Evolutionary conservation across 1,140 invertebrate species (phyloP), one percentile per base, ranked within the genome.

Genomic region (Bombus confusus): DNA sequence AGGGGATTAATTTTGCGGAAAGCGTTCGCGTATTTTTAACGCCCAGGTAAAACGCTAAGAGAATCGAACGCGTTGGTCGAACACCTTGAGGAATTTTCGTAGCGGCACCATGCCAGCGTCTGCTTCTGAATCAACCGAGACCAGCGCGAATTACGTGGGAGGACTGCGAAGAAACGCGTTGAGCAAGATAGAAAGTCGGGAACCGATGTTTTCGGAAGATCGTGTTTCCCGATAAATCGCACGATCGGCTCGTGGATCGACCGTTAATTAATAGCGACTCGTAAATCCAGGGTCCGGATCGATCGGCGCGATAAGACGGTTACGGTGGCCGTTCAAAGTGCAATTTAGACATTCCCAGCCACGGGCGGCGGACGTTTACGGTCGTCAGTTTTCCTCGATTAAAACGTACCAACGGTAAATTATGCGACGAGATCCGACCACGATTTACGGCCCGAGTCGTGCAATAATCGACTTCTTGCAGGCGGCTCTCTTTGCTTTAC

Each of bases 71-170:
- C 18, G 18, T 22, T 52, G 47, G 47, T 52, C 13, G 28, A 52
- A 8, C 57, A 39, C n/a, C 78, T 43, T 12, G 18, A 39, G 78
- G 41, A 73, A 72, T 87, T 90, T 90, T 90, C 87, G 85, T 87
- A 89, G 86, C 59, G 31, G 18, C 47, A 52, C 18, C 47, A 22
- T 52, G 47, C 18, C 47, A 52, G 47, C 18, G 47, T 52, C 18
- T 52, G 47, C 18, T 18, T 52, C 47, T 8, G 47, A 52, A 52
- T 52, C 47, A 28, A 59, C 57, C 12, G 57, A 59, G n/a, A 41
- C n/a, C 39, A 64, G 47, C 74, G 37, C 43, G 52, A 83, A 84
- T 84, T 84, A 73, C 43, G 57, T 72, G 52, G 25, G 22, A 37
- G 47, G 66, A 62, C 62, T n/a, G 31, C 80, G 34, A 10, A 41